phyloP scores from a whole-genome alignment of 2,113 vertebrate species.

The Asarcornis scutulata region DNA sequence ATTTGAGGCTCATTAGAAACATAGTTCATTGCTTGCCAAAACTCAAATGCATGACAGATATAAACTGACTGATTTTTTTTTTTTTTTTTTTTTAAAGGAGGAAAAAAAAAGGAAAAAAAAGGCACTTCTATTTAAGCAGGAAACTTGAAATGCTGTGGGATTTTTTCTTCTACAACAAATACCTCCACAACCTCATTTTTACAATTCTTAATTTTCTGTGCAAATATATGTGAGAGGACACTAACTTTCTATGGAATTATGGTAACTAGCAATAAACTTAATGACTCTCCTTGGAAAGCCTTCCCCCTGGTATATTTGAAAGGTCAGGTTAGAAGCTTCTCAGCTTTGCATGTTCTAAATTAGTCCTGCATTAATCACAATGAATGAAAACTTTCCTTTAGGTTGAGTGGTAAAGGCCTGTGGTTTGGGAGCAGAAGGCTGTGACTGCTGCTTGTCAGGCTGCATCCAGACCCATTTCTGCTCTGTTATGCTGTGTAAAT shows the following conservation, averaged over 20 bases:
- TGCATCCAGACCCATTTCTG: not conserved
- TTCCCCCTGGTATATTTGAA: not conserved
- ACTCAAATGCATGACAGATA: not conserved
- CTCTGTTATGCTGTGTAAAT: not conserved
- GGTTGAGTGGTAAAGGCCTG: not conserved
- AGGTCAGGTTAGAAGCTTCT: conserved; percentile 22
- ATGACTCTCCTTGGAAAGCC: not conserved
- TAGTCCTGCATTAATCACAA: conserved; percentile 5
- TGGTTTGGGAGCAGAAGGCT: conserved; percentile 32
- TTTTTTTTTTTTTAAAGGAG: no score
- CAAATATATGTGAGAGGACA: not conserved
- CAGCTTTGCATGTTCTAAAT: not conserved
- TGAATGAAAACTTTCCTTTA: not conserved
- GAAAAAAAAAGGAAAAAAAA: no score
- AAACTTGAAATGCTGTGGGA: not conserved
- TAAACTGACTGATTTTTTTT: not conserved
- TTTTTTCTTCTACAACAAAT: not conserved
- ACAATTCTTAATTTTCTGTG: not conserved
- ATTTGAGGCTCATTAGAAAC: not conserved
- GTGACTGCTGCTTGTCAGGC: not conserved
- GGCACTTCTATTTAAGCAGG: not conserved
- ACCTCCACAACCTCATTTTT: not conserved
- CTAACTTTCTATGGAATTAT: not conserved
- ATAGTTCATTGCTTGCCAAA: not conserved
- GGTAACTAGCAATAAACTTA: not conserved